A percentile compares a stretch with the other conserved stretches of the same genome.
Conservation (phyloP, 2,888 invertebrate genomes). For the Cacoxenus indagator region DNA sequence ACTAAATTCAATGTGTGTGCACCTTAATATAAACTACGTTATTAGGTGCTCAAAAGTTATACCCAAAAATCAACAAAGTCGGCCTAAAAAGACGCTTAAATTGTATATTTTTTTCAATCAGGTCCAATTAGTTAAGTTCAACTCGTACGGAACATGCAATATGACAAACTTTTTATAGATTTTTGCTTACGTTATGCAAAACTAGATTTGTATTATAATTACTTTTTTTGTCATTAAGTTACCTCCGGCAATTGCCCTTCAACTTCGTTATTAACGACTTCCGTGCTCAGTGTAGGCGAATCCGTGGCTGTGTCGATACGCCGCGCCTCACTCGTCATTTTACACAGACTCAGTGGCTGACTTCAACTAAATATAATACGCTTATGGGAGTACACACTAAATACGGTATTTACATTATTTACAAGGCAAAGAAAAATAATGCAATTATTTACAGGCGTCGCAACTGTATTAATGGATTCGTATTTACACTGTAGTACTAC, state of each 20-base stretch:
- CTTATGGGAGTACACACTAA: not conserved
- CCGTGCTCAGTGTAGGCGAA: not conserved
- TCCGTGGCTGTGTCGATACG: not conserved
- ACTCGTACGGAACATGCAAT: conserved; percentile 31
- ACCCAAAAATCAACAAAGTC: too few relatives aligned
- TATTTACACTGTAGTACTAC: too few relatives aligned
- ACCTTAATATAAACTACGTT: too few relatives aligned
- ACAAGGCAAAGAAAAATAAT: not conserved
- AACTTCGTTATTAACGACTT: not conserved
- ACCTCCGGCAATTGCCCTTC: conserved; percentile 16
- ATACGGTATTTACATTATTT: not conserved
- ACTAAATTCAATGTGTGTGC: too few relatives aligned
- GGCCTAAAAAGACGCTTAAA: too few relatives aligned
- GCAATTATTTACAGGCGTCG: too few relatives aligned
- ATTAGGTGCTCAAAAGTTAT: too few relatives aligned
- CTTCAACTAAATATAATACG: conserved; percentile 15
- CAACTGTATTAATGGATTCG: too few relatives aligned
- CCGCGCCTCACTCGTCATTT: conserved; percentile 11
- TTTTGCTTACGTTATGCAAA: not conserved
- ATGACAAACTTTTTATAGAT: conserved; percentile 36
- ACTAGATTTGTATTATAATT: not conserved
- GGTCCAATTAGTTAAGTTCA: not conserved
- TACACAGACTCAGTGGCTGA: not conserved
- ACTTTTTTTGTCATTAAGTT: too few relatives aligned
- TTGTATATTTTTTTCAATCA: too few relatives aligned